phyloP scores from a whole-genome alignment of 1,140 invertebrate species.

The Lysiphlebus fabarum region DNA sequence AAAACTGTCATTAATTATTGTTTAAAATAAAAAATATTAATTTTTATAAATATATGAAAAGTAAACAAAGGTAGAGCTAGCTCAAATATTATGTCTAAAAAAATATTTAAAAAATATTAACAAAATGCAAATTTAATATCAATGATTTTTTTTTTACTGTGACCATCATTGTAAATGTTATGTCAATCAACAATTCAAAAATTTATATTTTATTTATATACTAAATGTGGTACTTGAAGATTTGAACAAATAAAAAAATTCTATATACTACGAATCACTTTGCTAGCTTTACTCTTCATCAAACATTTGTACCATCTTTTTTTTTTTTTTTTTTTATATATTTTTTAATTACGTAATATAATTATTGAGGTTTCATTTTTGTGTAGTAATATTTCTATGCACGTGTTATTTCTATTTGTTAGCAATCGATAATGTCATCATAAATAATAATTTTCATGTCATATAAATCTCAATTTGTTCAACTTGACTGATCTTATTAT shows the following conservation, averaged over 20 bases:
- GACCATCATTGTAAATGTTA: slow-evolving; percentile 17
- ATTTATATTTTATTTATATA: not conserved
- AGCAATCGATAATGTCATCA: no score
- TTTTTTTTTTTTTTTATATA: no score
- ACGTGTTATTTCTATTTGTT: no score
- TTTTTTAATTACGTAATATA: no score
- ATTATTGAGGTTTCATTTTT: no score
- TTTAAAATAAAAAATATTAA: slow-evolving; percentile 6
- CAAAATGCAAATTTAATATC: slow-evolving; percentile 23
- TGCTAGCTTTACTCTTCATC: slow-evolving; percentile 11
- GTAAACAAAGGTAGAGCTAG: slow-evolving; percentile 27
- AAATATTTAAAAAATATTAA: slow-evolving; percentile 10
- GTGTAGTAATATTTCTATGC: no score
- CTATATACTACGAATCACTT: slow-evolving; percentile 15
- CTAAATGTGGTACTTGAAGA: slow-evolving; percentile 8
- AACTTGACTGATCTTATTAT: no score
- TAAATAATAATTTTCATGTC: no score
- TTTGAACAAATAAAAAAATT: slow-evolving; percentile 13
- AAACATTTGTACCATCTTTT: not conserved
- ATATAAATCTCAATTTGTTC: no score
- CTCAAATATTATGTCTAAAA: slow-evolving; percentile 27
- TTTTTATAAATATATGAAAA: slow-evolving; percentile 1
- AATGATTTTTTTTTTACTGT: slow-evolving; percentile 12
- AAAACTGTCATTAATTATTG: no score
- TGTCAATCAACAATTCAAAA: slow-evolving; percentile 13